phyloP scores from a whole-genome alignment of 1,140 invertebrate species.

The Drosophila chauvacae region DNA sequence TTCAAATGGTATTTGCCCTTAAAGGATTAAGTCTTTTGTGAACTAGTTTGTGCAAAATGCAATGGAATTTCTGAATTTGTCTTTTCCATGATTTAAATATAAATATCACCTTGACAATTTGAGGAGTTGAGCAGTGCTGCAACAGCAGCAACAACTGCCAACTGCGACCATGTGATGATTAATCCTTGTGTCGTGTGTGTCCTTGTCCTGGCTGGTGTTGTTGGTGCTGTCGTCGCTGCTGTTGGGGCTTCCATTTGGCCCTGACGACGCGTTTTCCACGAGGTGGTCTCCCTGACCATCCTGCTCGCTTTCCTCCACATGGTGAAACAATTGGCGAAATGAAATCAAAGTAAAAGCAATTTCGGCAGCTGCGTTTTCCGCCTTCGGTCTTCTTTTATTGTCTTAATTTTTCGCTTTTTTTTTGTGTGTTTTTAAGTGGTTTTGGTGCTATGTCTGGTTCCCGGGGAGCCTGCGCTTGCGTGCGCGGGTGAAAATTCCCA shows the following conservation, averaged over 20 bases:
- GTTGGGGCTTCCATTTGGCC: conserved; percentile 44
- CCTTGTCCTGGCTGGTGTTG: conserved; percentile 22
- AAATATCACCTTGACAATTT: conserved; percentile 73
- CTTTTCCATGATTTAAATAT: background rate
- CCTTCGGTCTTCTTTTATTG: conserved; percentile 20
- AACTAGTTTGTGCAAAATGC: no score
- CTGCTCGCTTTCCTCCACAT: conserved; percentile 46
- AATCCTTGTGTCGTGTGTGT: conserved; percentile 52
- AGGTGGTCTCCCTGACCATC: conserved; percentile 53
- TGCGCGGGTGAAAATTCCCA: conserved; percentile 34
- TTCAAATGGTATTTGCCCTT: background rate
- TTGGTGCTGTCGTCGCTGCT: conserved; percentile 22
- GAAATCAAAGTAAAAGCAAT: conserved; percentile 37
- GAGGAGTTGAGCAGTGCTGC: conserved; percentile 62
- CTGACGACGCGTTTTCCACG: conserved; percentile 70
- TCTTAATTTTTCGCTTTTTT: conserved; percentile 2
- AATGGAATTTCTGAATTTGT: background rate
- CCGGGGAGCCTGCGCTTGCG: conserved; percentile 52
- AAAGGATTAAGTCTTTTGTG: no score
- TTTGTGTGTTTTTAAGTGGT: conserved; percentile 3
- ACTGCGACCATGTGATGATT: conserved; percentile 64
- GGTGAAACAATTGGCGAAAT: conserved; percentile 46
- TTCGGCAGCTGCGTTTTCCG: background rate
- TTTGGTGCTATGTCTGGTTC: conserved; percentile 1
- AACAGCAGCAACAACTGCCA: conserved; percentile 63